Evolutionary conservation across 2,888 invertebrate species (phyloP).

Genomic region (Cosmorhoe ocellata): DNA sequence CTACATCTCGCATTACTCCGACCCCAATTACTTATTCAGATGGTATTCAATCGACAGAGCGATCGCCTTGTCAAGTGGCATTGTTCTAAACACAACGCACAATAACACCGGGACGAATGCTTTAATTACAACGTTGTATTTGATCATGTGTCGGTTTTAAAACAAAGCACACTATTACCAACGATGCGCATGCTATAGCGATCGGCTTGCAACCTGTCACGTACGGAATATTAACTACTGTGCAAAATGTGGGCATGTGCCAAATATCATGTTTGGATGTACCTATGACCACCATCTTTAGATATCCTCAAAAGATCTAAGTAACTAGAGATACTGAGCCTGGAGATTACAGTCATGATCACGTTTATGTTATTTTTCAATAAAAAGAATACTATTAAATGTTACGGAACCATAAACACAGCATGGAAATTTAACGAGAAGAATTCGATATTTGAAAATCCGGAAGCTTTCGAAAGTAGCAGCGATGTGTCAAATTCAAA

Average conservation of each 20-base stretch:
- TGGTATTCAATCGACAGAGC: conserved; percentile 56
- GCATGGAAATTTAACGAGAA: background rate
- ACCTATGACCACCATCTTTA: too few relatives aligned
- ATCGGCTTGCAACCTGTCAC: too few relatives aligned
- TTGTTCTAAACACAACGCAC: conserved; percentile 47
- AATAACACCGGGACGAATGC: conserved; percentile 10
- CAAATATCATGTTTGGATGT: too few relatives aligned
- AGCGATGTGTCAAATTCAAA: conserved; percentile 40
- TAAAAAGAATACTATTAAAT: background rate
- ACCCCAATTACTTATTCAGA: conserved; percentile 65
- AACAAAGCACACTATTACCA: background rate
- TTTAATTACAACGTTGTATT: conserved; percentile 14
- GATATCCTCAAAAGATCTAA: too few relatives aligned
- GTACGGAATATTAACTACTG: too few relatives aligned
- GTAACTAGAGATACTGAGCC: too few relatives aligned
- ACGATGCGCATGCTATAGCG: too few relatives aligned
- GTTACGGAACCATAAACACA: background rate
- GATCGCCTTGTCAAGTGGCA: conserved; percentile 33
- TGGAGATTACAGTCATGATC: too few relatives aligned
- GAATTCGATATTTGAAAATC: conserved; percentile 22
- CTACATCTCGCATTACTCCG: conserved; percentile 27
- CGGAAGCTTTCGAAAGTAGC: conserved; percentile 23
- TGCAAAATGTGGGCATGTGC: too few relatives aligned
- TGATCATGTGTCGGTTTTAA: conserved; percentile 14
- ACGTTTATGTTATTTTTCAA: too few relatives aligned